Evolutionary conservation across 2,113 vertebrate genomes (phyloP), one percentile per base, ranked within the genome.

Genomic region (Synchiropus splendidus): DNA sequence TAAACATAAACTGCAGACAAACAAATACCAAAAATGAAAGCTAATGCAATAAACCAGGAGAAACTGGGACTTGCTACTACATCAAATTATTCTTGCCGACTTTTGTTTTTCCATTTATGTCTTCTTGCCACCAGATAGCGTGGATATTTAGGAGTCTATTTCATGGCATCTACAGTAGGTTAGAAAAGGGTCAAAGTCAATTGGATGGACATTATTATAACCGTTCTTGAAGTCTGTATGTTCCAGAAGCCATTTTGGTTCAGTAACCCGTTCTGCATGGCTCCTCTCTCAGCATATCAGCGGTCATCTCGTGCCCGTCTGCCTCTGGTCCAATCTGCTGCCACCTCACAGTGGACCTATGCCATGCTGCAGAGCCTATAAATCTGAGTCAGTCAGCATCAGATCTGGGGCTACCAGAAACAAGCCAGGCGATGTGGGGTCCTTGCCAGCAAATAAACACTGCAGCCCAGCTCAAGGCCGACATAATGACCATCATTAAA

Each of bases 391-490:
- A 69, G 50, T 73, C 48, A 73, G 68, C 52, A 64, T 74, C 61
- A 70, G 67, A 60, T 42, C 49, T 37, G 35, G 45, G 14, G 18
- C 53, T 51, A 70, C 60, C 58, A 57, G 44, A 69, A 55, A 62
- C 72, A 62, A 62, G 70, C 55, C 74, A 75, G 66, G 62, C 72
- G 60, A 77, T 65, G 41, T 54, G 43, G 45, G 69, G 62, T 15
- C 51, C 37, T 17, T 61, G 72, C 70, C 75, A 74, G 61, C 59
- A 77, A 77, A 80, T 71, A 77, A 82, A 82, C 80, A 77, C 63
- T 37, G 49, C 61, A 51, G 54, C 54, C 42, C 39, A 61, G 57
- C 71, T 45, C 70, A 66, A 75, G 70, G 76, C 57, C 71, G 45
- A 50, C 46, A 10, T 78, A 78, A 84, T 72, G 66, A 61, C 74